These are phyloP conservation scores for Drosophila santomea DNA, from an alignment of 1,140 invertebrate species.

Conservation along the genomic window DNA sequence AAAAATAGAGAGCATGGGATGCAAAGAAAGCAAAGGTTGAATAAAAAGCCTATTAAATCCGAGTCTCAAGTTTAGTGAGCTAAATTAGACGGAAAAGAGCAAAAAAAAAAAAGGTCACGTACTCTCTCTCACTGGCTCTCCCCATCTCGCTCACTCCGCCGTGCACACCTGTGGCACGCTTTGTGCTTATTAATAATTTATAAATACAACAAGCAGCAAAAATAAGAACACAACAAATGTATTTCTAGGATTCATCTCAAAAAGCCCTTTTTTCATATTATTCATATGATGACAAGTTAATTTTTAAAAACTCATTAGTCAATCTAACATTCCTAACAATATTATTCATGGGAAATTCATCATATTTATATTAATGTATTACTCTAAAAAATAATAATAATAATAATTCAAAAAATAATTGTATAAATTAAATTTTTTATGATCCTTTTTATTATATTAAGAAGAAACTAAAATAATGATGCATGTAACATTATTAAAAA, in stretches of 20 bases:
- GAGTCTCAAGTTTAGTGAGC: constrained; percentile 31
- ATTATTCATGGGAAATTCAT: not conserved
- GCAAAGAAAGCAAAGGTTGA: constrained; percentile 44
- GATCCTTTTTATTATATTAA: too few species aligned
- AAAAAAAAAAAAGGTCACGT: constrained; percentile 29
- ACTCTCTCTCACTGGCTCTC: constrained; percentile 24
- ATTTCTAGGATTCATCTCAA: not conserved
- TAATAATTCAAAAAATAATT: too few species aligned
- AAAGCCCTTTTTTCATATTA: not conserved
- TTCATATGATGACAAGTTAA: not conserved
- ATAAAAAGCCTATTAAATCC: constrained; percentile 39
- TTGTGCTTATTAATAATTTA: constrained; percentile 82
- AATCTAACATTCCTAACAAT: too few species aligned
- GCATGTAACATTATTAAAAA: too few species aligned
- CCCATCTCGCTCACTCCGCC: constrained; percentile 14
- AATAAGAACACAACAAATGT: constrained; percentile 32
- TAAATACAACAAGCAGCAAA: constrained; percentile 48
- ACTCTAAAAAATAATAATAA: too few species aligned
- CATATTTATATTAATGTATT: too few species aligned
- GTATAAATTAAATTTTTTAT: too few species aligned
- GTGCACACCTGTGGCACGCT: constrained; percentile 77
- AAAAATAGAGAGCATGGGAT: constrained; percentile 4
- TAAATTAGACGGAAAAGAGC: constrained; percentile 39
- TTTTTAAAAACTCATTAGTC: too few species aligned
- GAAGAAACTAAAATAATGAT: too few species aligned